phyloP scores from a whole-genome alignment of 2,888 invertebrate genomes.

The Erebia epiphron region DNA sequence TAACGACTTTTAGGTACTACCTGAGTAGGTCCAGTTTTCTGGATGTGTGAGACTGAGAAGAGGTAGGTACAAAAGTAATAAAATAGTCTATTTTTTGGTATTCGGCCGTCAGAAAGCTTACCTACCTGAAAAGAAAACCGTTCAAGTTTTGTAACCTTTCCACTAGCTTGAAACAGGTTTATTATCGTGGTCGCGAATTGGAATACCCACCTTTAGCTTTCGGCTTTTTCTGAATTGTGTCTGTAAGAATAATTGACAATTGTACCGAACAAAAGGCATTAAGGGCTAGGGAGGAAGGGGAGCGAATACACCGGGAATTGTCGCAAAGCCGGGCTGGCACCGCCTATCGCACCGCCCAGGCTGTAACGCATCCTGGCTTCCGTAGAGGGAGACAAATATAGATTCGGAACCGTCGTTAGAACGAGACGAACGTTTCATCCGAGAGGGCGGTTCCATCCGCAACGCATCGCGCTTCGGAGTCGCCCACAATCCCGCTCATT shows the following conservation, averaged over 20 bases:
- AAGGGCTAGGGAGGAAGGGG: slow-evolving; percentile 57
- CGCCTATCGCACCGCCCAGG: slow-evolving; percentile 50
- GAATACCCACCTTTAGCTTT: slow-evolving; percentile 19
- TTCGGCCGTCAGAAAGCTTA: too few relatives aligned
- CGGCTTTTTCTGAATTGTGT: slow-evolving; percentile 39
- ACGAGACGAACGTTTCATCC: slow-evolving; percentile 35
- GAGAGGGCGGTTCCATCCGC: slow-evolving; percentile 56
- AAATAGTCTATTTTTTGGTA: too few relatives aligned
- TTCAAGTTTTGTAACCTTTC: background rate
- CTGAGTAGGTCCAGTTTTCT: too few relatives aligned
- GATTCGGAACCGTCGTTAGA: slow-evolving; percentile 26
- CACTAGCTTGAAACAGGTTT: background rate
- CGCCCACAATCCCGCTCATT: slow-evolving; percentile 75
- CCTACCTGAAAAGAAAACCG: too few relatives aligned
- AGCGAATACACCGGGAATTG: slow-evolving; percentile 52
- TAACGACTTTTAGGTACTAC: too few relatives aligned
- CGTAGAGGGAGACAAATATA: slow-evolving; percentile 39
- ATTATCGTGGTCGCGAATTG: slow-evolving; percentile 15
- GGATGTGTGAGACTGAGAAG: too few relatives aligned
- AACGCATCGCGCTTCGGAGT: slow-evolving; percentile 49
- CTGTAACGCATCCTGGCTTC: slow-evolving; percentile 43
- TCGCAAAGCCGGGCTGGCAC: slow-evolving; percentile 47
- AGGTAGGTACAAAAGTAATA: too few relatives aligned
- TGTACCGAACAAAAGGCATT: slow-evolving; percentile 58
- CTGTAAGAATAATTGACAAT: slow-evolving; percentile 51